These are phyloP conservation scores for Panthera leo DNA, from an alignment of 2,113 vertebrate genomes.

Conservation along the genomic window DNA sequence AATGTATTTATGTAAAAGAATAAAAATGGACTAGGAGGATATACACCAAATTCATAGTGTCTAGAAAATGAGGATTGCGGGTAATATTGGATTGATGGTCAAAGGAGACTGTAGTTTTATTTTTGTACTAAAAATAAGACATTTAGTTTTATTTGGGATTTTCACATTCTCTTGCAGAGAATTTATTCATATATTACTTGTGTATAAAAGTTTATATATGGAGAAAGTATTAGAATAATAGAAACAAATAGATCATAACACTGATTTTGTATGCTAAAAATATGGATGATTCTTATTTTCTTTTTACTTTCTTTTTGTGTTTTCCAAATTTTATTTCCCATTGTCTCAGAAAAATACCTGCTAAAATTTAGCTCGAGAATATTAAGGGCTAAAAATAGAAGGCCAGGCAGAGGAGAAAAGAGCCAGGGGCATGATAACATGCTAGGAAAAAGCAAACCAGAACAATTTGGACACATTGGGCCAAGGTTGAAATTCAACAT, in stretches of 20 bases:
- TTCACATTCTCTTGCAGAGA: background rate
- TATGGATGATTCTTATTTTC: background rate
- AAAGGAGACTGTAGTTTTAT: constrained; percentile 35
- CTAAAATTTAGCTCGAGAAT: background rate
- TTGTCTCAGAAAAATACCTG: constrained; percentile 8
- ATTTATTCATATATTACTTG: background rate
- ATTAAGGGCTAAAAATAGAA: background rate
- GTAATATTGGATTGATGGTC: background rate
- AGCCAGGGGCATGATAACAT: background rate
- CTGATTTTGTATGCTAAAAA: background rate
- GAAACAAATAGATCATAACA: background rate
- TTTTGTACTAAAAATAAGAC: constrained; percentile 27
- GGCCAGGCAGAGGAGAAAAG: background rate
- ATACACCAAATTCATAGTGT: background rate
- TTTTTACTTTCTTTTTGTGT: background rate
- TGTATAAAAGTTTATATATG: background rate
- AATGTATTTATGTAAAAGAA: constrained; percentile 30
- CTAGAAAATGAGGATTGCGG: background rate
- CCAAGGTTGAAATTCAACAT: background rate
- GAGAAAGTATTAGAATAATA: constrained; percentile 2
- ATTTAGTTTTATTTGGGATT: background rate
- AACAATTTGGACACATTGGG: background rate
- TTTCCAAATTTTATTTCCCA: background rate
- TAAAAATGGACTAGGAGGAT: constrained; percentile 15
- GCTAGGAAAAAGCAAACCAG: background rate